Evolutionary conservation across 2,113 vertebrate genomes (phyloP).

Genomic region (Saccopteryx bilineata): DNA sequence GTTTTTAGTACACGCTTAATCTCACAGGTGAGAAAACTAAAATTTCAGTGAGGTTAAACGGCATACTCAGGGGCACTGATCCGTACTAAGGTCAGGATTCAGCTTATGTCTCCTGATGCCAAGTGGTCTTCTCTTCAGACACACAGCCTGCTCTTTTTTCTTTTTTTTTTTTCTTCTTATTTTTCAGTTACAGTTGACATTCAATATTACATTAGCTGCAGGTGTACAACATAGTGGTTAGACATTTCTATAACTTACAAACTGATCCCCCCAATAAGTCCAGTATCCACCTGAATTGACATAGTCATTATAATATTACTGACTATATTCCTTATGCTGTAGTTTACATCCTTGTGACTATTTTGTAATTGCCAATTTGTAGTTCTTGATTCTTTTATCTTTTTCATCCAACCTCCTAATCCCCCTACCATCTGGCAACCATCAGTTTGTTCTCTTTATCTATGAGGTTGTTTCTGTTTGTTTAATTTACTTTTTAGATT

Average conservation of each 20-base stretch:
- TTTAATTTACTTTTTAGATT: neutral
- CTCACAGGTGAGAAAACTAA: slow-evolving; percentile 47
- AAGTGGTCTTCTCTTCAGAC: neutral
- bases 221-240: neutral
- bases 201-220: neutral
- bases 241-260: neutral
- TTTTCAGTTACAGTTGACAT: neutral
- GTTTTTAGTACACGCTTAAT: neutral
- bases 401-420: neutral
- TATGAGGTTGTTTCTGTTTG: neutral
- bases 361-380: neutral
- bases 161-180: neutral
- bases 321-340: neutral
- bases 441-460: neutral
- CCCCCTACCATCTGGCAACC: neutral
- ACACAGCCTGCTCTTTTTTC: neutral
- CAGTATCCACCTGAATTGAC: neutral
- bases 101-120: neutral
- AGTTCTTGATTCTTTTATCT: neutral
- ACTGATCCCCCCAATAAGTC: neutral
- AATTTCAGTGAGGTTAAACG: neutral
- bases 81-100: neutral
- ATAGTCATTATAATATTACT: neutral
- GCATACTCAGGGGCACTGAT: neutral
- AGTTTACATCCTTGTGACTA: neutral